Percentiles rank a stretch among this genome's conserved stretches.
These are phyloP conservation scores for Parotocinclus haroldoi DNA, from an alignment of 2,797 vertebrate genomes.

Conservation along the genomic window DNA sequence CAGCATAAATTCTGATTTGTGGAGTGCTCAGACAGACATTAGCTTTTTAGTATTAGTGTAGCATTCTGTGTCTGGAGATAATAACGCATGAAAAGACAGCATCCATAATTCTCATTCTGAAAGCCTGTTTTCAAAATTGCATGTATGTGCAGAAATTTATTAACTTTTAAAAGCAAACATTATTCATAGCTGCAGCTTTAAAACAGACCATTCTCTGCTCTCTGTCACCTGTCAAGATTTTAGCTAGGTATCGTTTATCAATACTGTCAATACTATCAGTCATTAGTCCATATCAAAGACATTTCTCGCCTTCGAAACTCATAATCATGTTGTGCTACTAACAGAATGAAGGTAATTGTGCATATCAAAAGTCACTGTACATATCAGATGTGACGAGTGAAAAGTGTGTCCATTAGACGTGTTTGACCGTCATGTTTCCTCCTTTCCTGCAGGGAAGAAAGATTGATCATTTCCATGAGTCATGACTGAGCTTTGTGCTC, in stretches of 20 bases:
- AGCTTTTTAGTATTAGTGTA: slow-evolving; percentile 8
- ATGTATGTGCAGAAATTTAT: slow-evolving; percentile 3
- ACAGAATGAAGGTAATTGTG: slow-evolving; percentile 28
- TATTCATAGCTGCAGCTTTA: slow-evolving; percentile 4
- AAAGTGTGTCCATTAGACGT: slow-evolving; percentile 47
- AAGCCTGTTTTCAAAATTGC: not conserved
- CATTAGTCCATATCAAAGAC: slow-evolving; percentile 29
- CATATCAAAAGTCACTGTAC: slow-evolving; percentile 31
- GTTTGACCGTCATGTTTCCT: slow-evolving; percentile 26
- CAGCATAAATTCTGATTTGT: slow-evolving; percentile 76
- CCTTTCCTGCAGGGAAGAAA: slow-evolving; percentile 46
- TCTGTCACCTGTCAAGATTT: slow-evolving; percentile 21
- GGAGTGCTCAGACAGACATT: slow-evolving; percentile 48
- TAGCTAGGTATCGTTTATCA: slow-evolving; percentile 12
- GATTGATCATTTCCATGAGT: slow-evolving; percentile 61
- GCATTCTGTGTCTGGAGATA: slow-evolving; percentile 6
- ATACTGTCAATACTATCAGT: not conserved
- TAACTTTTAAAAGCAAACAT: slow-evolving; percentile 4
- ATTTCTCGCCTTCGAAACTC: slow-evolving; percentile 29
- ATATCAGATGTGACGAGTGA: slow-evolving; percentile 41
- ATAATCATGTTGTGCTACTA: slow-evolving; percentile 39
- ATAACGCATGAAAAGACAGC: slow-evolving; percentile 17
- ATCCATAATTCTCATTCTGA: slow-evolving; percentile 5
- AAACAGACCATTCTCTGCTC: slow-evolving; percentile 6
- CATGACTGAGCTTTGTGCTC: slow-evolving; percentile 70